phyloP scores from a whole-genome alignment of 2,888 invertebrate genomes.

The Hesperia comma region DNA sequence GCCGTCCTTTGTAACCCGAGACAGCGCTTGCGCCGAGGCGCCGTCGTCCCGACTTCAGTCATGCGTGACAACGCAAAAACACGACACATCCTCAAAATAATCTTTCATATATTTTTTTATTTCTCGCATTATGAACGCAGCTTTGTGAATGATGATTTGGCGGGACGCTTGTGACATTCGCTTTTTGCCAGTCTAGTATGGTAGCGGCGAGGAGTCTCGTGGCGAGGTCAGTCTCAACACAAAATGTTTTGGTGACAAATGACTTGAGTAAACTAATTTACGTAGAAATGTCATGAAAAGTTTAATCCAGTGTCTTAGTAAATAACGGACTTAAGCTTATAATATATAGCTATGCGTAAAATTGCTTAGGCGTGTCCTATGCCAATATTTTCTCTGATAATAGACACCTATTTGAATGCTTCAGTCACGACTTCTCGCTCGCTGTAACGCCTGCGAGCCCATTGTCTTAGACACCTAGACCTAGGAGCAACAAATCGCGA shows the following conservation, averaged over 20 bases:
- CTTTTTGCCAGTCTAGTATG: slow-evolving; percentile 13
- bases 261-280: no score
- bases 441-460: no score
- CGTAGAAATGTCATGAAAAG: no score
- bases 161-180: slow-evolving; percentile 41
- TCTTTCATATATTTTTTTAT: slow-evolving; percentile 47
- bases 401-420: background rate
- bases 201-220: background rate
- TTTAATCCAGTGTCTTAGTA: no score
- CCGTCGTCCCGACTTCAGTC: slow-evolving; percentile 56
- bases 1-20: slow-evolving; percentile 63
- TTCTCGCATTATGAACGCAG: slow-evolving; percentile 44
- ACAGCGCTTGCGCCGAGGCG: slow-evolving; percentile 49
- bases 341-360: no score
- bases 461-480: no score
- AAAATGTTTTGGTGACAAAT: no score
- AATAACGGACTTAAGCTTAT: no score
- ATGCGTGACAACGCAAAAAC: slow-evolving; percentile 63
- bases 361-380: background rate
- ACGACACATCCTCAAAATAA: slow-evolving; percentile 61
- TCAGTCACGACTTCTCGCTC: background rate
- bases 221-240: background rate
- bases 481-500: no score
- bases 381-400: background rate
- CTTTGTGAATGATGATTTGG: slow-evolving; percentile 50